Evolutionary conservation across 2,113 vertebrate genomes (phyloP), one percentile per base, ranked within the genome.

Genomic region (Leptobrachium leishanense): DNA sequence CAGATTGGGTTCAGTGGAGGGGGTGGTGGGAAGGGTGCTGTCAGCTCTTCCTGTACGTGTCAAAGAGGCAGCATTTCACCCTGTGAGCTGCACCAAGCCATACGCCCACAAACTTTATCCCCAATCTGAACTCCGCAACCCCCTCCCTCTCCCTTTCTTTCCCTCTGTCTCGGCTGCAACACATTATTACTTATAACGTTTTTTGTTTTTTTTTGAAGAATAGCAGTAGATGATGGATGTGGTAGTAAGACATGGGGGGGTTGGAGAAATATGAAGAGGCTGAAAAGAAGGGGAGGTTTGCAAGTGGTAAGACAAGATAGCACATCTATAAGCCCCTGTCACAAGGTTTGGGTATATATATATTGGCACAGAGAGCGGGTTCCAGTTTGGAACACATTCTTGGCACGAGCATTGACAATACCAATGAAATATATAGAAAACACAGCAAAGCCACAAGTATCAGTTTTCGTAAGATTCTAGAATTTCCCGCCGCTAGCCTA

Each of bases 11-110:
- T 53, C 82, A 83, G 73, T 73, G 43, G 73, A 82, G 84, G 85
- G 81, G 85, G 87, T 82, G 86, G 85, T 9, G n/a, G 85, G 85
- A 88, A 90, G 90, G 92, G 87, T 90, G 85, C 84, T 87, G 90
- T 91, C 90, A 90, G 89, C 87, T 92, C 91, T 94, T 94, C 93
- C 93, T 93, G 92, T 92, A 88, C 63, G 87, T 91, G 92, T 90
- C 90, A 86, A 88, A 84, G 86, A 91, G 90, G 88, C 90, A 90
- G 89, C 84, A 90, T 88, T 85, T 88, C 87, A 77, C 90, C 88
- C 87, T 89, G 86, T 1, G 78, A 73, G 68, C 86, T 42, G 1
- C 84, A 43, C 83, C 82, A 66, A 87, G 86, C 88, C 84, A 85
- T 84, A 82, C 10, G 79, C 89, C 90, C 83, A 91, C 91, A 91